Evolutionary conservation across 2,113 vertebrate species (phyloP).

Genomic region (Aepyceros melampus): DNA sequence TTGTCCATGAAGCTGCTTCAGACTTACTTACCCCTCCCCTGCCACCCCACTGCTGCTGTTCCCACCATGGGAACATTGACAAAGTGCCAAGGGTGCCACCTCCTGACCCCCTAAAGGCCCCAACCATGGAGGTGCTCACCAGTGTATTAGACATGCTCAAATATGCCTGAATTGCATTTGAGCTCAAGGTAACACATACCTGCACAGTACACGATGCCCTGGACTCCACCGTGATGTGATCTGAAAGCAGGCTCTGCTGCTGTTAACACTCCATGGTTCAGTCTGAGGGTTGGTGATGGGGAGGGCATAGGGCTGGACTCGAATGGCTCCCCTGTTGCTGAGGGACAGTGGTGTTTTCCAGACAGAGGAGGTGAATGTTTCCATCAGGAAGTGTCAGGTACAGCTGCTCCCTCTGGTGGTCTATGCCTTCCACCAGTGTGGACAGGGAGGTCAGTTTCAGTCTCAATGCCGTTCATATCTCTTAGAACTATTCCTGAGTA

Average conservation of each 20-base stretch:
- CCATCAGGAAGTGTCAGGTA: conserved; percentile 12
- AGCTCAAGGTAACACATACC: conserved; percentile 14
- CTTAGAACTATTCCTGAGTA: conserved; percentile 10
- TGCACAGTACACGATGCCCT: not conserved
- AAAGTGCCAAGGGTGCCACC: not conserved
- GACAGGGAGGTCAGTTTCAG: not conserved
- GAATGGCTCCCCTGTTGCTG: not conserved
- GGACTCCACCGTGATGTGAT: not conserved
- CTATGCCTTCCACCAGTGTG: conserved; percentile 33
- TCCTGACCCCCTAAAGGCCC: not conserved
- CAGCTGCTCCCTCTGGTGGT: conserved; percentile 58
- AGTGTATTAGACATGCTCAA: not conserved
- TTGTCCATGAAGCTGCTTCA: not conserved
- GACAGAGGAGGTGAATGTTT: not conserved
- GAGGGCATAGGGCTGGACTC: not conserved
- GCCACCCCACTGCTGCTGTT: not conserved
- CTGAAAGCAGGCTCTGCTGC: conserved; percentile 6
- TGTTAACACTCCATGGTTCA: not conserved
- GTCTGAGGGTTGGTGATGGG: not conserved
- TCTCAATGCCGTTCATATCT: not conserved
- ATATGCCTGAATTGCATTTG: not conserved
- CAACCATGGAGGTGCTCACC: not conserved
- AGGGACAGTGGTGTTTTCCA: conserved; percentile 34
- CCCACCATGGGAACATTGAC: not conserved
- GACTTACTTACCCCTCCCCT: not conserved